Evolutionary conservation across 2,888 invertebrate species (phyloP).

Genomic region (Lamellibrachia satsuma): DNA sequence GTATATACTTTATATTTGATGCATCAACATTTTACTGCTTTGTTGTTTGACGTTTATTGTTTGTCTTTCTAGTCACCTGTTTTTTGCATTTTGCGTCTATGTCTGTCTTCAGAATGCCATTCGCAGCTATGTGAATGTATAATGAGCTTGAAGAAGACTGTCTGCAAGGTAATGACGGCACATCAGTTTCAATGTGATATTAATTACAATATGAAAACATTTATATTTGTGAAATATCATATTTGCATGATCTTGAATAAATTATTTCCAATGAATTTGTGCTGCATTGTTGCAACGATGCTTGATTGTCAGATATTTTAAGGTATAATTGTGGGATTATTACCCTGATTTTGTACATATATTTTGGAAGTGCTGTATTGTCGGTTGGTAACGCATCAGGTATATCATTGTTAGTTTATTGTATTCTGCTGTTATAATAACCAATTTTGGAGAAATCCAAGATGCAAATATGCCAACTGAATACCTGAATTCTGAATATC

Average conservation of each 20-base stretch:
- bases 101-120: slow-evolving; percentile 80
- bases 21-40: background rate
- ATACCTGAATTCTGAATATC: background rate
- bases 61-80: background rate
- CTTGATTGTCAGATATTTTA: no score
- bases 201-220: no score
- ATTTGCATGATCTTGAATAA: no score
- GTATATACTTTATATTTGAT: slow-evolving; percentile 38
- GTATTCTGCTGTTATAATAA: background rate
- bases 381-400: no score
- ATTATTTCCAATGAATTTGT: no score
- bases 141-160: slow-evolving; percentile 90
- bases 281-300: no score
- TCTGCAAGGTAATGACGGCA: slow-evolving; percentile 74
- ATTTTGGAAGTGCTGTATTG: no score
- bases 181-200: slow-evolving; percentile 19
- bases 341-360: no score
- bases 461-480: background rate
- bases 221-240: no score
- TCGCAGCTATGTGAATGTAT: slow-evolving; percentile 95
- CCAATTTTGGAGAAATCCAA: background rate
- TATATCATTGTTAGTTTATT: background rate
- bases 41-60: background rate
- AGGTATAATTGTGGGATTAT: no score
- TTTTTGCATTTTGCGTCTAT: background rate